Conservation (phyloP, 2,888 invertebrate species). For the Teinopalpus imperialis region DNA sequence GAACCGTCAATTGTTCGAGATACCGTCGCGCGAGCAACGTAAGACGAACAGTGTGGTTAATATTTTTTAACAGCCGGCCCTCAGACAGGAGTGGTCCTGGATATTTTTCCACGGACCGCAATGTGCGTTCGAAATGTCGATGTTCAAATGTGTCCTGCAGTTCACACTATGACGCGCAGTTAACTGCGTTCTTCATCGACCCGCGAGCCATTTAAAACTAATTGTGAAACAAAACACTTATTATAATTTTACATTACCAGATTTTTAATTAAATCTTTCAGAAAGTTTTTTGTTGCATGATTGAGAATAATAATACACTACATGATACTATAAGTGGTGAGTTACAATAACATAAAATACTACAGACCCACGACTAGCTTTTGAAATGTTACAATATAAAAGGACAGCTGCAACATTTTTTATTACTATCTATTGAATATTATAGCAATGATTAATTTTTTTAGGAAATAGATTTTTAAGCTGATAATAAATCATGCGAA, state of each 20-base stretch:
- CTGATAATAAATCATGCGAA: conserved; percentile 25
- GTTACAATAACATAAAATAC: conserved; percentile 38
- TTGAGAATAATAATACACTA: conserved; percentile 31
- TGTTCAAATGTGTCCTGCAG: too few relatives aligned
- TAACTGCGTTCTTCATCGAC: too few relatives aligned
- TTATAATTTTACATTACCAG: conserved; percentile 25
- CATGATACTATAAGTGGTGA: conserved; percentile 32
- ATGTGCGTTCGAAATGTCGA: too few relatives aligned
- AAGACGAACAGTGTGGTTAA: too few relatives aligned
- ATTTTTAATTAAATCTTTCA: conserved; percentile 12
- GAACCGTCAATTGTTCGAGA: too few relatives aligned
- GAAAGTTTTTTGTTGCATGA: conserved; percentile 3
- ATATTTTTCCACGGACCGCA: too few relatives aligned
- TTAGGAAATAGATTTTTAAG: too few relatives aligned
- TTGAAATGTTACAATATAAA: conserved; percentile 55
- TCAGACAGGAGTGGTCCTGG: too few relatives aligned
- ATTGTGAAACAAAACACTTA: conserved; percentile 59
- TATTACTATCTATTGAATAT: conserved; percentile 1
- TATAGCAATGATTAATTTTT: too few relatives aligned
- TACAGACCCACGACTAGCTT: conserved; percentile 64
- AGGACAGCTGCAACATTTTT: conserved; percentile 27
- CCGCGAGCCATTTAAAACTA: conserved; percentile 56
- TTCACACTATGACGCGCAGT: too few relatives aligned
- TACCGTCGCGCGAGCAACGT: too few relatives aligned
- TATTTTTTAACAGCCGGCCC: too few relatives aligned